These are phyloP conservation scores for Catagonus wagneri DNA, from an alignment of 2,113 vertebrate genomes.

Conservation along the genomic window DNA sequence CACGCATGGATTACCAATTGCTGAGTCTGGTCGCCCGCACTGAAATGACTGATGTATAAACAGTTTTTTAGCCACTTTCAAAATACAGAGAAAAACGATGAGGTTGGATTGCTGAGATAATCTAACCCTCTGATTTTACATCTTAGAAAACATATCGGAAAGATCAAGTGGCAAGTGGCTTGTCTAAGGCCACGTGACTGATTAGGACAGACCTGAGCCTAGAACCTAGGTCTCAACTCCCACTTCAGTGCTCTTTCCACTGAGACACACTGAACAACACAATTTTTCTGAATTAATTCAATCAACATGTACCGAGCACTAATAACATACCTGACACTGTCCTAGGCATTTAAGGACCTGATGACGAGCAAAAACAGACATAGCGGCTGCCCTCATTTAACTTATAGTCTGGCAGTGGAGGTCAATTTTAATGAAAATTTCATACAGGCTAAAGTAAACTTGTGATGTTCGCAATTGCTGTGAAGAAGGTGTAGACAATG, in stretches of 20 bases:
- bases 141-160: not conserved
- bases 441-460: not conserved
- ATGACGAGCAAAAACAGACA: not conserved
- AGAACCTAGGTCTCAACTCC: not conserved
- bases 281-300: not conserved
- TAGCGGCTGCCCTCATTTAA: not conserved
- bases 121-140: not conserved
- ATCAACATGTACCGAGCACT: not conserved
- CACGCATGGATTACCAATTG: fast-evolving
- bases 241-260: not conserved
- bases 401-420: not conserved
- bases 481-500: not conserved
- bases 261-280: not conserved
- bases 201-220: not conserved
- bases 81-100: not conserved
- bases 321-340: not conserved
- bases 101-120: not conserved
- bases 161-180: not conserved
- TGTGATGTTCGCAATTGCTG: not conserved
- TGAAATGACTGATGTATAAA: not conserved
- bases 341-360: not conserved
- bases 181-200: not conserved
- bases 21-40: not conserved
- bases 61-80: not conserved
- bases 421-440: not conserved